phyloP scores from a whole-genome alignment of 1,140 invertebrate species.

The Harpegnathos saltator region DNA sequence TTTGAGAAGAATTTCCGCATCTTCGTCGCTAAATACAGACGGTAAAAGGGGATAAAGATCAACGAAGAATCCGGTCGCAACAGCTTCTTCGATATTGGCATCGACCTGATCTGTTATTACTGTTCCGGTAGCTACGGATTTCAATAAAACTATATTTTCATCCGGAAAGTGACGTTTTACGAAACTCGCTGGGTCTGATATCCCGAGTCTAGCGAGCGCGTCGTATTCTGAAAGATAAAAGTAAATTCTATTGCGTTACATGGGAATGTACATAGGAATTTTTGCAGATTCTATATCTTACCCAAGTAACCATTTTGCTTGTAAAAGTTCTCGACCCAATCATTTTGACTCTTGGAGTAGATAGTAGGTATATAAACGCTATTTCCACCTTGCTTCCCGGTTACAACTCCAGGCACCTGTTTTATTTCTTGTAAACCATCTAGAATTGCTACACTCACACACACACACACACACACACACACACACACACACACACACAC shows the following conservation, averaged over 20 bases:
- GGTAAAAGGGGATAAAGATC: constrained; percentile 93
- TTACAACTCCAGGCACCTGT: constrained; percentile 91
- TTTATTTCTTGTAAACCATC: constrained; percentile 90
- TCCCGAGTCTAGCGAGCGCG: constrained; percentile 93
- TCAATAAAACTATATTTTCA: constrained; percentile 91
- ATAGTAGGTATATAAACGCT: constrained; percentile 95
- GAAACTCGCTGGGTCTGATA: constrained; percentile 93
- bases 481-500: no score
- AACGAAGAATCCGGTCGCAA: constrained; percentile 90
- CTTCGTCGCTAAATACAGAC: constrained; percentile 91
- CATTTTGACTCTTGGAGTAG: constrained; percentile 93
- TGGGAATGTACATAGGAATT: no score
- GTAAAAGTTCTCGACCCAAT: constrained; percentile 97
- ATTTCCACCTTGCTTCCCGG: constrained; percentile 90
- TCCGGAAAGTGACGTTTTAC: constrained; percentile 92
- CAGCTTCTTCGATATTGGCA: constrained; percentile 94
- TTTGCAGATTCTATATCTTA: constrained; percentile 75
- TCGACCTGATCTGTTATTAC: constrained; percentile 92
- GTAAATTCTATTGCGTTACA: neutral
- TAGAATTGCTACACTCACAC: constrained; percentile 88
- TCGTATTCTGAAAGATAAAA: constrained; percentile 92
- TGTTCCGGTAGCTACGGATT: constrained; percentile 92
- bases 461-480: no score
- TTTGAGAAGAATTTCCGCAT: constrained; percentile 91
- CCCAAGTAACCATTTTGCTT: constrained; percentile 97